These are phyloP conservation scores for Kradibia gibbosae DNA, from an alignment of 1,140 invertebrate genomes.

Conservation along the genomic window DNA sequence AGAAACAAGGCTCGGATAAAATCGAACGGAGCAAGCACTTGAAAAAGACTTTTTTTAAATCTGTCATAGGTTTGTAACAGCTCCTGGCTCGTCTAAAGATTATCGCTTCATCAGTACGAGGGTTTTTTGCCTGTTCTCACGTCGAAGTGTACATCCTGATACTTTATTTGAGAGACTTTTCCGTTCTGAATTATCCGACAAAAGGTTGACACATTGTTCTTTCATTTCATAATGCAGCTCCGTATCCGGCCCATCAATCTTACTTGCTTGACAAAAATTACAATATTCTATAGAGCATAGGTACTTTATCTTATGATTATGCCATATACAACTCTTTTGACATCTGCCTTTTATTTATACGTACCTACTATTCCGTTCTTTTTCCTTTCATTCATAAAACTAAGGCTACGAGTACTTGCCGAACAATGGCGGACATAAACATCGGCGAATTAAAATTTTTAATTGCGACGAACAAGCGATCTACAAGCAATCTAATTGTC, in stretches of 20 bases:
- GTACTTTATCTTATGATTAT: background rate
- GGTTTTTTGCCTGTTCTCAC: background rate
- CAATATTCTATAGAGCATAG: background rate
- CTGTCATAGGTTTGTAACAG: background rate
- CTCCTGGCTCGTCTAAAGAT: background rate
- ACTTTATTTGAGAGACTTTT: background rate
- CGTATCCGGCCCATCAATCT: background rate
- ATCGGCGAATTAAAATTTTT: no score
- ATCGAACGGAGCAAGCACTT: background rate
- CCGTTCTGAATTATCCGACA: background rate
- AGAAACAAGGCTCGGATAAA: background rate
- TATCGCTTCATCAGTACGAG: background rate
- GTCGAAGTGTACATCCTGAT: no score
- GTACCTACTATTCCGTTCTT: no score
- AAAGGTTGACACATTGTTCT: background rate
- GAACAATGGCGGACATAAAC: no score
- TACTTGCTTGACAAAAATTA: background rate
- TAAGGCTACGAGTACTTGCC: no score
- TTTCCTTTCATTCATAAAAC: no score
- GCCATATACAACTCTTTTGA: no score
- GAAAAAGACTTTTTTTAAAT: background rate
- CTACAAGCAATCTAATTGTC: no score
- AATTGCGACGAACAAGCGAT: no score
- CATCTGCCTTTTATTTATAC: no score
- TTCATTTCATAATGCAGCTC: background rate